Evolutionary conservation across 1,140 invertebrate species (phyloP).

Genomic region (Watersipora subatra): DNA sequence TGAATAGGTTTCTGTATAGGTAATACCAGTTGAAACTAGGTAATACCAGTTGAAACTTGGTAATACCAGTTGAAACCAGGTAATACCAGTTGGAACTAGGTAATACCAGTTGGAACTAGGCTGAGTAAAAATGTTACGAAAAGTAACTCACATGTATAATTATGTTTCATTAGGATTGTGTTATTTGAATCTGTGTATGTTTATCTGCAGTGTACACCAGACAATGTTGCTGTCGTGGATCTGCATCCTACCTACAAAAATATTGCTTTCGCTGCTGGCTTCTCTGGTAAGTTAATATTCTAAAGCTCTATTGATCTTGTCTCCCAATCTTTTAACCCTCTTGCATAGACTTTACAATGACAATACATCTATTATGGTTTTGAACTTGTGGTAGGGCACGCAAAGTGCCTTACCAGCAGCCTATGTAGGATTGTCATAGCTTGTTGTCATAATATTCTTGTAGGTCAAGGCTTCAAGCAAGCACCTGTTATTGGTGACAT

Average conservation of each 20-base stretch:
- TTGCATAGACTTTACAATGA: background rate
- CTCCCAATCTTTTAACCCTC: background rate
- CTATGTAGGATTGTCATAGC: no score
- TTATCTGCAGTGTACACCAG: constrained; percentile 36
- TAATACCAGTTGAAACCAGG: no score
- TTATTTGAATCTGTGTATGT: constrained; percentile 5
- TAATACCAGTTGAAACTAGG: no score
- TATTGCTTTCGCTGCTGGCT: constrained; percentile 32
- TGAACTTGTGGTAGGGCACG: no score
- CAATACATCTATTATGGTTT: background rate
- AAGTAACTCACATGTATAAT: no score
- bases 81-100: no score
- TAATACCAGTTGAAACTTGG: no score
- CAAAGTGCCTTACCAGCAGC: no score
- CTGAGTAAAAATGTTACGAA: background rate
- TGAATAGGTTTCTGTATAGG: background rate
- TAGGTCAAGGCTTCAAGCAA: constrained; percentile 35
- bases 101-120: no score
- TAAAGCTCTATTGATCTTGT: background rate
- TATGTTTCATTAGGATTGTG: no score
- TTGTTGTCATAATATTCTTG: background rate
- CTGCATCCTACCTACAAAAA: constrained; percentile 27
- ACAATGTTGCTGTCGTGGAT: constrained; percentile 31
- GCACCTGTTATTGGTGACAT: constrained; percentile 31
- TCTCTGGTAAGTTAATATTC: constrained; percentile 24